Base-by-base conservation (phyloP, 2,888 invertebrate species). In the Perdita meconis region DNA sequence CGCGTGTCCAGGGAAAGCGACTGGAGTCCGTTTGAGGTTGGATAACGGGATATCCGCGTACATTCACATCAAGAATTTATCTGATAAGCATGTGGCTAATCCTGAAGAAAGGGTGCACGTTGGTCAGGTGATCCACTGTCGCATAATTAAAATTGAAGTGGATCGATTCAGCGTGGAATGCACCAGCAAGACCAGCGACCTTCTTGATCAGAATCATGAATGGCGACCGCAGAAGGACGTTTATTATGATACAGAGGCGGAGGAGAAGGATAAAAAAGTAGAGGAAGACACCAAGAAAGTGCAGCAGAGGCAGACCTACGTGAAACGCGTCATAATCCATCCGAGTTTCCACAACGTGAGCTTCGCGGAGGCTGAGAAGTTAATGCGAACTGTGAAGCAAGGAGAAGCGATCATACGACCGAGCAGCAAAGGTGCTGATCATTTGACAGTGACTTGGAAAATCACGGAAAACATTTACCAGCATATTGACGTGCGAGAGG, bases 371-470 rank as follows among this genome's bases (percentile, higher is more conserved):
- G 98, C 98, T 0, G 97, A 98, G 89, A 97, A 97, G 88, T 93
- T 98, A 67, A 96, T 99, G 96, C 95, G 95, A 57, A 95, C 95
- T 66, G 96, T 98, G 96, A 98, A 98, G 81, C 98, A 98, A 93
- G 99, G 99, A 1, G 99, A 99, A 90, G 98, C 97, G 13, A 96
- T 99, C 30, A 95, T 99, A 19, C 94, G 99, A 75, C 99, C 99
- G 0, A 99, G 99, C 63, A 98, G 98, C 92, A 99, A 99, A 94
- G 98, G 98, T 50, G 95, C 96, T 0, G 98, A 99, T 92, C 98
- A 98, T 92, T 93, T 99, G 80, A 99, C 99, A 0, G 98, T 98
- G 1, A 99, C 99, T 0, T 99, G 99, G 99, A 99, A 99, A 93
- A 98, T 99, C 0, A 95, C 97, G 0, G 97, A 98, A 59, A 96